These are phyloP conservation scores for Coptodon rendalli DNA, from an alignment of 2,113 vertebrate species.

Conservation along the genomic window DNA sequence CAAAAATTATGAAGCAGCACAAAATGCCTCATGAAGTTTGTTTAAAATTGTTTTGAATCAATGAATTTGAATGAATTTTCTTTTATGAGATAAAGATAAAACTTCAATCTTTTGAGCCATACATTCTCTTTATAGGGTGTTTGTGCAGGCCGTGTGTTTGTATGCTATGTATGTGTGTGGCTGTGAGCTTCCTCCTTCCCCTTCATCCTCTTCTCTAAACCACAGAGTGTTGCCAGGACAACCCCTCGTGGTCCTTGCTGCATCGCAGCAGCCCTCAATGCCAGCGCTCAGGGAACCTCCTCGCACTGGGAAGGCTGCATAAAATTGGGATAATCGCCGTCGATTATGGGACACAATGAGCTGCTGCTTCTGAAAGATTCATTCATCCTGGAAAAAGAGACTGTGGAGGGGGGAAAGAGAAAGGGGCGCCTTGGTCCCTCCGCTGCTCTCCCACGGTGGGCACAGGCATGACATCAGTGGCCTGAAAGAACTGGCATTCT, in stretches of 20 bases:
- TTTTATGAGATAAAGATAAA: not conserved
- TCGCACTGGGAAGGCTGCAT: constrained; percentile 72
- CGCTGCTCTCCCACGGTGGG: constrained; percentile 78
- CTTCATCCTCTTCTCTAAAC: constrained; percentile 57
- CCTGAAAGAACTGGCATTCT: constrained; percentile 72
- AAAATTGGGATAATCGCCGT: constrained; percentile 78
- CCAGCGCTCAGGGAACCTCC: constrained; percentile 66
- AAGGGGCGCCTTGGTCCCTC: constrained; percentile 62
- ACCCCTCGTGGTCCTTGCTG: constrained; percentile 62
- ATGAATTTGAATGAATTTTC: not conserved
- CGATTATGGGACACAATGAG: constrained; percentile 75
- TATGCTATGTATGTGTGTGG: constrained; percentile 29
- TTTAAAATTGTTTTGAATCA: not conserved
- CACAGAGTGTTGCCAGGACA: constrained; percentile 70
- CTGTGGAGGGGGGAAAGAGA: constrained; percentile 40
- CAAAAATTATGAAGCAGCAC: not conserved
- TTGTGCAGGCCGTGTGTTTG: constrained; percentile 13
- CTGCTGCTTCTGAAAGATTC: constrained; percentile 74
- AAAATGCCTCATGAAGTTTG: not conserved
- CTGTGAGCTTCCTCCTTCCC: constrained; percentile 50
- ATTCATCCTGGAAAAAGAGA: constrained; percentile 72
- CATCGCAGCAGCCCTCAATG: constrained; percentile 64
- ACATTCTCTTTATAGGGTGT: not conserved
- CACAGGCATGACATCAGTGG: constrained; percentile 77
- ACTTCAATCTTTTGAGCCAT: not conserved